These are phyloP conservation scores for Triplophysa tibetana DNA, from an alignment of 2,113 vertebrate species.

Conservation along the genomic window DNA sequence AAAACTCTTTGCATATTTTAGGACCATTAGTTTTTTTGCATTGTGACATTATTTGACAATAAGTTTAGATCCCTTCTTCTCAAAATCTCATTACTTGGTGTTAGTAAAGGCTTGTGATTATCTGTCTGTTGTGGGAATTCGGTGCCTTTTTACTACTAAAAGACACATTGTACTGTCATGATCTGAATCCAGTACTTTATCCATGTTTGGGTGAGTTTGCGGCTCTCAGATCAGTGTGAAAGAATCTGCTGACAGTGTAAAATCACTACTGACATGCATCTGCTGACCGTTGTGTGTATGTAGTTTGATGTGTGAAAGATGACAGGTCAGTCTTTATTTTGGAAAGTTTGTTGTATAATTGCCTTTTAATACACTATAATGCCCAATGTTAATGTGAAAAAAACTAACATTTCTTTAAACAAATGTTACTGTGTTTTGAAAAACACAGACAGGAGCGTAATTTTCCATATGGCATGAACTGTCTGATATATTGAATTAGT, in stretches of 20 bases:
- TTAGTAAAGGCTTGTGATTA: slow-evolving; percentile 48
- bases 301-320: not conserved
- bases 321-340: slow-evolving; percentile 1
- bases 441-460: slow-evolving; percentile 8
- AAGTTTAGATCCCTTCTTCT: too few species aligned
- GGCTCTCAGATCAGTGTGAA: slow-evolving; percentile 6
- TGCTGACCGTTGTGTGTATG: not conserved
- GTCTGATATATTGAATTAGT: not conserved
- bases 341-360: not conserved
- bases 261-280: not conserved
- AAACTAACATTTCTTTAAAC: not conserved
- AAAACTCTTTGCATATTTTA: not conserved
- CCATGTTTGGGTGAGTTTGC: not conserved
- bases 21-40: not conserved
- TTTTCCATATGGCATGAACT: not conserved
- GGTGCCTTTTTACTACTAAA: slow-evolving; percentile 30
- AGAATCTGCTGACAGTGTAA: not conserved
- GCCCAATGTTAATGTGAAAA: slow-evolving; percentile 13
- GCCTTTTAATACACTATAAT: not conserved
- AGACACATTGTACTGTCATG: slow-evolving; percentile 1
- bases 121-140: slow-evolving; percentile 8
- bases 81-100: not conserved
- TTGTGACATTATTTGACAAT: not conserved
- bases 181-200: not conserved
- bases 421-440: not conserved